phyloP scores from a whole-genome alignment of 30 jellyfish, hydroid and myxozoan genomes.

The Turritopsis rubra region DNA sequence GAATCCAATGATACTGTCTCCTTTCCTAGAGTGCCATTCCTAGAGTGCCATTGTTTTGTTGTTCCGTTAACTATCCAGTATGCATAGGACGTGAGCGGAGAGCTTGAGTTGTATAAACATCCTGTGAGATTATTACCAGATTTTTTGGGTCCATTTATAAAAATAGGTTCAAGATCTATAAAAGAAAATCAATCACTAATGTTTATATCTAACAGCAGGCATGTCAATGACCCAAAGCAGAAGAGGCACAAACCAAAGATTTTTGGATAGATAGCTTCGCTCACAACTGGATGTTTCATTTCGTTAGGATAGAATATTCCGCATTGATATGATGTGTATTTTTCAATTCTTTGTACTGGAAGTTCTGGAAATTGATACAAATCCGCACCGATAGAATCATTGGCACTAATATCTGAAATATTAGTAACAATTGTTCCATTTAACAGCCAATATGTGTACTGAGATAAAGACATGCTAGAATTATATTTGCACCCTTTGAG shows the following conservation, averaged over 20 bases:
- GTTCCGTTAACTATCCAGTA: constrained; percentile 13
- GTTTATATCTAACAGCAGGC: not conserved
- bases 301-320: not conserved
- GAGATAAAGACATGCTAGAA: not conserved
- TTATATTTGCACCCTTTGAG: constrained; percentile 8
- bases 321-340: constrained; percentile 7
- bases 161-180: not conserved
- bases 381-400: not conserved
- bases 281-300: not conserved
- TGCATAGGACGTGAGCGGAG: not conserved
- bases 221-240: not conserved
- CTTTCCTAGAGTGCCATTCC: not conserved
- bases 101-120: not conserved
- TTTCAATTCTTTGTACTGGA: not conserved
- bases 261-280: constrained; percentile 1
- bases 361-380: not conserved
- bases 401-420: not conserved
- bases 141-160: constrained; percentile 1
- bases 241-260: not conserved
- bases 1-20: not conserved
- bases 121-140: not conserved
- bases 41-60: too few relatives aligned
- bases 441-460: not conserved
- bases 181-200: not conserved
- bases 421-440: not conserved